Percentiles rank a stretch among this genome's conserved stretches.
Evolutionary conservation across 2,113 vertebrate species (phyloP).

Genomic region (Pelvicachromis taeniatus): DNA sequence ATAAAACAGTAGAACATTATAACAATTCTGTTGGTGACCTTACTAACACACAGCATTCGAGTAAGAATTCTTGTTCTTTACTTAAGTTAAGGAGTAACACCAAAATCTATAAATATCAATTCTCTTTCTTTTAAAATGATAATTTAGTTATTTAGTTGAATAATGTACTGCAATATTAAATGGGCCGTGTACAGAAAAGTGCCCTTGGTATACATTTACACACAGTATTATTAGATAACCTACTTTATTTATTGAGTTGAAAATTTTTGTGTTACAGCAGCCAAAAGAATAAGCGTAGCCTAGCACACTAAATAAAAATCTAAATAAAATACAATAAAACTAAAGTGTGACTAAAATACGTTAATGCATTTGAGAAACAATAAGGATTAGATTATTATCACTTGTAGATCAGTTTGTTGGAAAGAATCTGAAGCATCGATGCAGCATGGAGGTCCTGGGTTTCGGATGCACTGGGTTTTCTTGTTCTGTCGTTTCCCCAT

Average conservation of each 20-base stretch:
- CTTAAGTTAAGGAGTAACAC: neutral
- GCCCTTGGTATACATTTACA: neutral
- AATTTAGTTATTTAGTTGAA: neutral
- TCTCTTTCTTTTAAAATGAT: neutral
- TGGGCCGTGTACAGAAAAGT: neutral
- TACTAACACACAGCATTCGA: neutral
- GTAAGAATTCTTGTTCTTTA: neutral
- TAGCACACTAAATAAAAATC: neutral
- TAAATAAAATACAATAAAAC: neutral
- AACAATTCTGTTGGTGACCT: neutral
- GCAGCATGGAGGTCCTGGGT: too few species aligned
- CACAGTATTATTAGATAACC: too few species aligned
- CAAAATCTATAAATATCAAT: neutral
- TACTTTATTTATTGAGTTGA: too few species aligned
- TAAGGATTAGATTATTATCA: neutral
- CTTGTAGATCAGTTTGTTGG: neutral
- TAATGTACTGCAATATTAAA: neutral
- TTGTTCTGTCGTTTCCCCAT: neutral
- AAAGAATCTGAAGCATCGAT: too few species aligned
- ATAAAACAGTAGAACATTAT: neutral
- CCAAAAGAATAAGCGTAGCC: neutral
- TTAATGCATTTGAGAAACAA: neutral
- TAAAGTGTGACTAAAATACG: neutral
- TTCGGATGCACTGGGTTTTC: neutral
- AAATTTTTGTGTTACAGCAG: neutral